These are phyloP conservation scores for Homarus americanus DNA, from an alignment of 1,140 invertebrate species.

Conservation along the genomic window DNA sequence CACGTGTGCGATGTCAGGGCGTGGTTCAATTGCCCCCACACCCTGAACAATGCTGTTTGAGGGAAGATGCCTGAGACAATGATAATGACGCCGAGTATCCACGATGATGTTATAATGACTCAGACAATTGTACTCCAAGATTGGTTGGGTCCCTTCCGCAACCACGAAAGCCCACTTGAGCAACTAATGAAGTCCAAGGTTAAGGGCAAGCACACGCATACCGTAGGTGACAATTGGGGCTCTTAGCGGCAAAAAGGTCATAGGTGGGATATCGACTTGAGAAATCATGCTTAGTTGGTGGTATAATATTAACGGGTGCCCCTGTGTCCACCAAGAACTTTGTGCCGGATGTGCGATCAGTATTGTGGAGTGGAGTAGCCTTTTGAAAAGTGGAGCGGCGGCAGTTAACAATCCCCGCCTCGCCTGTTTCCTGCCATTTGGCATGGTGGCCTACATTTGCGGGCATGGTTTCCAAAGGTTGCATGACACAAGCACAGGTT, in stretches of 20 bases:
- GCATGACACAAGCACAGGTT: too few species aligned
- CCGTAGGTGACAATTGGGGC: neutral
- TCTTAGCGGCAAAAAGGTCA: too few species aligned
- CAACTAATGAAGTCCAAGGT: neutral
- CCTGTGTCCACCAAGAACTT: too few species aligned
- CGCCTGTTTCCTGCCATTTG: neutral
- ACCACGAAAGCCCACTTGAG: neutral
- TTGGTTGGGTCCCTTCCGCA: neutral
- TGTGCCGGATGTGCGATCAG: too few species aligned
- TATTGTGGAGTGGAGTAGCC: too few species aligned
- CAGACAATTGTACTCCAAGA: too few species aligned
- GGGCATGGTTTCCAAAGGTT: neutral
- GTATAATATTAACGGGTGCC: neutral
- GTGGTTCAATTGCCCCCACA: too few species aligned
- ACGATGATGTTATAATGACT: neutral
- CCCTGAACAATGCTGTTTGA: neutral
- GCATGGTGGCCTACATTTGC: neutral
- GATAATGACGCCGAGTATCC: neutral
- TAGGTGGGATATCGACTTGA: neutral
- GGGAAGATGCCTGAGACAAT: neutral
- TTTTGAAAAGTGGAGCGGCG: too few species aligned
- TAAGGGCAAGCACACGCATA: neutral
- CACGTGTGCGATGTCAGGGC: neutral
- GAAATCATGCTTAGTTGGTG: neutral
- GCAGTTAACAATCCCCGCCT: neutral